Evolutionary conservation across 2,888 invertebrate species (phyloP).

Genomic region (Pilophorus perplexus): DNA sequence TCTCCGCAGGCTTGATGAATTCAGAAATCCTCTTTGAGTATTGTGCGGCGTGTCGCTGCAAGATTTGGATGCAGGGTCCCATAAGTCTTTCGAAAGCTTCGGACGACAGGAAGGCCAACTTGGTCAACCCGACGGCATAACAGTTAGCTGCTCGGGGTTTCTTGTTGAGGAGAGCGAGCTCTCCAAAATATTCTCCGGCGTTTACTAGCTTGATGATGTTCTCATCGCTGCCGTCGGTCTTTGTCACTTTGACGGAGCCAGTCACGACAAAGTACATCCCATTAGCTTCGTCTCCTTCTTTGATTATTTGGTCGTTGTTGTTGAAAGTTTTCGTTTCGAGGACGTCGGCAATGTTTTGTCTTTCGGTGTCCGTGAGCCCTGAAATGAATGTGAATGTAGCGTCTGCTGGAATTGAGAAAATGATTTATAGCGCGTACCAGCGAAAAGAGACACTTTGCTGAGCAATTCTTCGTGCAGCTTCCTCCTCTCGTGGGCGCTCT

Average conservation of each 20-base stretch:
- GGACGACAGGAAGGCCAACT: slow-evolving; percentile 66
- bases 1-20: slow-evolving; percentile 4
- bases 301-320: slow-evolving; percentile 81
- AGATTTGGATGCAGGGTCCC: slow-evolving; percentile 41
- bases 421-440: not conserved
- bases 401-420: not conserved
- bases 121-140: slow-evolving; percentile 79
- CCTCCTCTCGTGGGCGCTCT: slow-evolving; percentile 32
- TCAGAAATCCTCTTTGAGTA: slow-evolving; percentile 55
- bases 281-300: slow-evolving; percentile 89
- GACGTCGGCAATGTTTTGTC: slow-evolving; percentile 96
- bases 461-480: slow-evolving; percentile 30
- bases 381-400: not conserved
- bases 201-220: slow-evolving; percentile 56
- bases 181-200: slow-evolving; percentile 86
- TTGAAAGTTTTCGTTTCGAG: slow-evolving; percentile 73
- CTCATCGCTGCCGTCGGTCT: slow-evolving; percentile 10
- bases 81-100: slow-evolving; percentile 42
- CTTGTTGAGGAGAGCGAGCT: slow-evolving; percentile 93
- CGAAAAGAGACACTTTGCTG: slow-evolving; percentile 21
- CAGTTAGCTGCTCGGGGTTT: slow-evolving; percentile 92
- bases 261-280: slow-evolving; percentile 98
- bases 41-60: slow-evolving; percentile 55
- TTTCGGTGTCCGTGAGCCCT: slow-evolving; percentile 82
- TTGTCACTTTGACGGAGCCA: slow-evolving; percentile 77